Evolutionary conservation across 2,888 invertebrate genomes (phyloP), one percentile per base, ranked within the genome.

Genomic region (Ceraclea dissimilis): DNA sequence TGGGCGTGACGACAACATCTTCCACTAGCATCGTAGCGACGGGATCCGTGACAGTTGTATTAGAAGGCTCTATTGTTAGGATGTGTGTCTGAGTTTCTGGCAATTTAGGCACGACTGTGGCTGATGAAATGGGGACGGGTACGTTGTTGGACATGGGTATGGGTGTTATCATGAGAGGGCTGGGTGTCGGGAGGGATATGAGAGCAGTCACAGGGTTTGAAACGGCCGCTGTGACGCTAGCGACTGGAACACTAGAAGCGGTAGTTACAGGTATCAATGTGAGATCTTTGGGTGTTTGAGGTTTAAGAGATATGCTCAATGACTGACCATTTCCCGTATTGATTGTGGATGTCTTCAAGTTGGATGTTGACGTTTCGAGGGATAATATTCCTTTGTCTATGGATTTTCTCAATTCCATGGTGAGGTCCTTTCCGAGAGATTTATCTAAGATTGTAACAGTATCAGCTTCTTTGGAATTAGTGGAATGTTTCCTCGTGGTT

Each of bases 381-480:
- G 58, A 49, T 13, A 52, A 21, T 13, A 56, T 50, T 6, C 70
- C 64, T 62, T 74, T 76, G 43, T 77, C 78, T 11, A 71, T 74
- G 8, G 77, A 75, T 62, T 78, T 78, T 60, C 75, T 71, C 59
- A 78, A 73, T 65, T 78, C 78, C 52, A 78, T 65, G 17, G 76
- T 77, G 17, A 78, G 76, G 66, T 77, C 78, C 63, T 75, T 76
- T 55, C 77, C 76, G 47, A 76, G 63, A 19, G 77, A 72, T 60
- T 78, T 78, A 64, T 78, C 78, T 64, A 78, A 76, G 65, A 77
- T 74, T 61, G 75, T 76, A 51, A 78, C 75, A 58, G 78, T 73
- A 64, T 78, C 77, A 17, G 75, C 70, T 61, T 76, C 76, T 63
- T 69, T 69, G 2, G 77, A 75, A 62, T 74, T 76, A 2, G 78